Percentiles rank a stretch among this genome's conserved stretches.
phyloP scores from a whole-genome alignment of 2,113 vertebrate species.

The Callocephalon fimbriatum region DNA sequence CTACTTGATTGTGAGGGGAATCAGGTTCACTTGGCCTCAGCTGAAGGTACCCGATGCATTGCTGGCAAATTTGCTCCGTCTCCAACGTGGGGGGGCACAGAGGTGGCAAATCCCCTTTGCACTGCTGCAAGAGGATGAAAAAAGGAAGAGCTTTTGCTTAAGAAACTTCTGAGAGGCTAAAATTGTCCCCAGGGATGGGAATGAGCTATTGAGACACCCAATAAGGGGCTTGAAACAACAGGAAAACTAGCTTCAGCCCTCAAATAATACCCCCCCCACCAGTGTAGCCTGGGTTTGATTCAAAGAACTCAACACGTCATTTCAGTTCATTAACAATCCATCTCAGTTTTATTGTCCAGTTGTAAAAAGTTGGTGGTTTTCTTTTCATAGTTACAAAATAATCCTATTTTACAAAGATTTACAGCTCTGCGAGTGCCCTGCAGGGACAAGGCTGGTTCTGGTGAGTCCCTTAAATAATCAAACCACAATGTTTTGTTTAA shows the following conservation, averaged over 20 bases:
- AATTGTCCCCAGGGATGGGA: not conserved
- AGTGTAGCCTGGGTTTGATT: not conserved
- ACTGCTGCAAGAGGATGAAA: too few species aligned
- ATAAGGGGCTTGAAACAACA: not conserved
- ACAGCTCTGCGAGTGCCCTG: constrained; percentile 69
- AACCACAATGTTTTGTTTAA: not conserved
- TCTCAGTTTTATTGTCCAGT: constrained; percentile 72
- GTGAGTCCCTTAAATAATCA: not conserved
- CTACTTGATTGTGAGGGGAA: not conserved
- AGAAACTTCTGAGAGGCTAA: not conserved
- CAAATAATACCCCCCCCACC: accelerated
- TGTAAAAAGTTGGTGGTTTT: not conserved
- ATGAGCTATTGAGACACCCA: not conserved
- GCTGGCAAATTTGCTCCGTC: not conserved
- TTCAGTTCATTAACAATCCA: constrained; percentile 42
- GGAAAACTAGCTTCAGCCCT: not conserved
- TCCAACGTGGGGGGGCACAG: accelerated
- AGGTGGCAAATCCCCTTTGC: not conserved
- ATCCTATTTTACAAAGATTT: constrained; percentile 91
- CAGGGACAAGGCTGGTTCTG: not conserved
- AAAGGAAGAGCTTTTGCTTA: not conserved
- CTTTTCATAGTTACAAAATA: constrained; percentile 73
- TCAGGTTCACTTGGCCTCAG: accelerated
- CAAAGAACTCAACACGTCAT: not conserved
- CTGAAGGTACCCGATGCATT: accelerated